Percentiles rank a stretch among this genome's conserved stretches.
phyloP scores from a whole-genome alignment of 2,888 invertebrate species.

The Tetranychus piercei region DNA sequence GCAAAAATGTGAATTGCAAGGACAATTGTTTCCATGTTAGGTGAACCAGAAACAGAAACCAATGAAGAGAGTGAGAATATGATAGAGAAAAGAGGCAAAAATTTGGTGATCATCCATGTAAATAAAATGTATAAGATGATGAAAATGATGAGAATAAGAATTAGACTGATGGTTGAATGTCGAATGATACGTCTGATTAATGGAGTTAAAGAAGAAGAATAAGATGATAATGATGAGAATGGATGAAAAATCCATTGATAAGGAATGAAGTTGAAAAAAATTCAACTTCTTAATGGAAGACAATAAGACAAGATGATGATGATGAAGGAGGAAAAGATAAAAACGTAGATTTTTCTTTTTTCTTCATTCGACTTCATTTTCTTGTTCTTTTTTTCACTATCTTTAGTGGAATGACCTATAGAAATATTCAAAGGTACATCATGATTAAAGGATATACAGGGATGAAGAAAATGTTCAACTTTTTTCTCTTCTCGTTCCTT shows the following conservation, averaged over 20 bases:
- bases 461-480: not conserved
- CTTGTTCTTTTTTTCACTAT: not conserved
- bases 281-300: not conserved
- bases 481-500: not conserved
- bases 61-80: not conserved
- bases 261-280: not conserved
- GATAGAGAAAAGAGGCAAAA: not conserved
- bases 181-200: not conserved
- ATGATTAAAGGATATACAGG: not conserved
- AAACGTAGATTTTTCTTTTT: not conserved
- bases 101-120: not conserved
- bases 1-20: not conserved
- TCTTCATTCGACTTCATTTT: no score
- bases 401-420: not conserved
- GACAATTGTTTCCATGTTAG: not conserved
- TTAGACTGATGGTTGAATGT: not conserved
- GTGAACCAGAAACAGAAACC: not conserved
- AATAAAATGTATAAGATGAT: not conserved
- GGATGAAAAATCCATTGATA: not conserved
- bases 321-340: not conserved
- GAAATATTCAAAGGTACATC: not conserved
- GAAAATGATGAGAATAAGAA: not conserved
- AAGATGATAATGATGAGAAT: not conserved
- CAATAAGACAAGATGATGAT: not conserved
- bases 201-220: not conserved